Base-by-base conservation (phyloP, 2,888 invertebrate genomes). In the Acrobasis repandana region DNA sequence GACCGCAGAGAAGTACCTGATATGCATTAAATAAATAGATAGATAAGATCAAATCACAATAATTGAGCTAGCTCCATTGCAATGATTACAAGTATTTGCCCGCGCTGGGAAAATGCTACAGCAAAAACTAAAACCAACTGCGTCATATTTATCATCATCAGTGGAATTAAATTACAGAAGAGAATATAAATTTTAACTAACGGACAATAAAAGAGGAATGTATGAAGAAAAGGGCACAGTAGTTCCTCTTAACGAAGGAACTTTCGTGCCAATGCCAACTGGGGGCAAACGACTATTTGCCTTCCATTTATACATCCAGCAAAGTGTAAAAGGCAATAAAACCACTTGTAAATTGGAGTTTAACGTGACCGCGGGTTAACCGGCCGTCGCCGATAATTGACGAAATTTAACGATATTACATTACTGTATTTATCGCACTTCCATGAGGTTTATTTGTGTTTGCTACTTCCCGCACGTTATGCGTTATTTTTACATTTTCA, bases 231-330 rank as follows among this genome's bases (percentile, higher is more conserved):
- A 6, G 18, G 48, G 15, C 16, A 10, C 8, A 52, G 15, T 34
- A 15, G n/a, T 15, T 52, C 34, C 52, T 15, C 52, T 52, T 52
- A 16, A 52, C 34, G 15, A 36, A 34, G 33, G 16, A 9, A 33
- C 6, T 68, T 5, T 28, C 28, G 28, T 28, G 6, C 64, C 71
- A 64, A 77, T 84, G 82, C 84, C 83, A 81, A 83, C 80, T 76
- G 76, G 72, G 72, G 71, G 69, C 76, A 81, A 79, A 82, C 79
- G 79, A 78, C 75, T 80, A 75, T 79, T 77, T 79, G 77, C 77
- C 72, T 76, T 78, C 77, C 74, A 74, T 78, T 79, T 72, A 73
- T 76, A 75, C 73, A 72, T 73, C 66, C 72, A 69, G 63, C 58
- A 59, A 71, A 70, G 63, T 56, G 62, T 64, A 63, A 67, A 67